phyloP scores from a whole-genome alignment of 2,888 invertebrate genomes.

The Clepsis dumicolana region DNA sequence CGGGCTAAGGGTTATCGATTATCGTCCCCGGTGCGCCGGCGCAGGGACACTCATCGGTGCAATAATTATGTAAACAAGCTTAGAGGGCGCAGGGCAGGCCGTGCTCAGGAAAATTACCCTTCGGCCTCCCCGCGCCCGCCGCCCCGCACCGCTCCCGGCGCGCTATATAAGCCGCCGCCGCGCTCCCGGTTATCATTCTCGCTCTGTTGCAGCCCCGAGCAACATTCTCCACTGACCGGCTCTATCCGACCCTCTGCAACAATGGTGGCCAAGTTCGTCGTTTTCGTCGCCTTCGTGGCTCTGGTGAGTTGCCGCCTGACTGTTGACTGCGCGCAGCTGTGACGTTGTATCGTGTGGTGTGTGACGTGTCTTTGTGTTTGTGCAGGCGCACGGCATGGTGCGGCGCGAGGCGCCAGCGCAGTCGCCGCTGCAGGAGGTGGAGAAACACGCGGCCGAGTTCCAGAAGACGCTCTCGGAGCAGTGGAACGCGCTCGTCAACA shows the following conservation, averaged over 20 bases:
- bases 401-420: slow-evolving; percentile 65
- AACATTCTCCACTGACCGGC: slow-evolving; percentile 42
- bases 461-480: slow-evolving; percentile 68
- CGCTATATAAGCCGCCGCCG: slow-evolving; percentile 54
- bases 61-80: slow-evolving; percentile 31
- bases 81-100: slow-evolving; percentile 51
- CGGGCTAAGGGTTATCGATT: too few relatives aligned
- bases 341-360: neutral
- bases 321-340: neutral
- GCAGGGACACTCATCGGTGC: slow-evolving; percentile 9
- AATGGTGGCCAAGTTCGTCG: slow-evolving; percentile 68
- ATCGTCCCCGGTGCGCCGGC: slow-evolving; percentile 23
- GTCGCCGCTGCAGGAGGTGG: slow-evolving; percentile 60
- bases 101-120: slow-evolving; percentile 47
- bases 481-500: slow-evolving; percentile 62
- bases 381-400: slow-evolving; percentile 63
- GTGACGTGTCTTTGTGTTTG: slow-evolving; percentile 28
- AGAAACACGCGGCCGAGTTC: slow-evolving; percentile 70
- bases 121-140: slow-evolving; percentile 42
- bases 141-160: slow-evolving; percentile 26
- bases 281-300: slow-evolving; percentile 70
- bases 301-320: slow-evolving; percentile 64
- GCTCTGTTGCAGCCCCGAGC: slow-evolving; percentile 55
- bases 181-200: slow-evolving; percentile 55
- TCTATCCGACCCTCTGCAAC: slow-evolving; percentile 47